These are phyloP conservation scores for Stegostoma tigrinum DNA, from an alignment of 2,113 vertebrate species.

Conservation along the genomic window DNA sequence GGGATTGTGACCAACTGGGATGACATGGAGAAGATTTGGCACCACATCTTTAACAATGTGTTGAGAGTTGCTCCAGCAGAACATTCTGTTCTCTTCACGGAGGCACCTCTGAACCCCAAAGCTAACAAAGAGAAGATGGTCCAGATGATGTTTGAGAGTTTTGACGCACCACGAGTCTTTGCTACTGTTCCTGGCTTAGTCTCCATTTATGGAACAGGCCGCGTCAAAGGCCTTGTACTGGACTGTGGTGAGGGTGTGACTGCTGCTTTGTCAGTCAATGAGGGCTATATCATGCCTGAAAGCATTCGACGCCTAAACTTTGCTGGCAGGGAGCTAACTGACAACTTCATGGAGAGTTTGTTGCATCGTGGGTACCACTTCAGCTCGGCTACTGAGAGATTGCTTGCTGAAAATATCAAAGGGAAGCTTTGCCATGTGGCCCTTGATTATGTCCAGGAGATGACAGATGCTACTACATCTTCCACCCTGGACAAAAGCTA, in stretches of 20 bases:
- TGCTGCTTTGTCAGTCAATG: not conserved
- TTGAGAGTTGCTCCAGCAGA: not conserved
- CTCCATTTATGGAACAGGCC: not conserved
- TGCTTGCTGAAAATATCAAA: not conserved
- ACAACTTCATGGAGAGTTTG: not conserved
- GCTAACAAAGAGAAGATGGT: not conserved
- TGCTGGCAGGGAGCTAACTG: not conserved
- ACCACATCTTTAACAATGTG: not conserved
- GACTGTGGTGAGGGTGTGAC: not conserved
- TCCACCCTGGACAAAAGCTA: not conserved
- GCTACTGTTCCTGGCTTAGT: not conserved
- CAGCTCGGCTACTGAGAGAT: not conserved
- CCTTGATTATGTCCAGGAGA: not conserved
- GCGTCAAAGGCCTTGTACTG: not conserved
- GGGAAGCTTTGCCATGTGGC: not conserved
- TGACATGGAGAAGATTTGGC: not conserved
- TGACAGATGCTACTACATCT: not conserved
- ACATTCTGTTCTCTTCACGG: not conserved
- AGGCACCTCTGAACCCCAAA: not conserved
- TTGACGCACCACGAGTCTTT: not conserved
- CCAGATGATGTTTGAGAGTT: not conserved
- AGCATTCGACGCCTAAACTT: not conserved
- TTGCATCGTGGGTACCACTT: not conserved
- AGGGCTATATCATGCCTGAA: not conserved
- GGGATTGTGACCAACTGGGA: constrained; percentile 1